A percentile compares a stretch with the other conserved stretches of the same genome.
These are phyloP conservation scores for Parotia lawesii DNA, from an alignment of 2,113 vertebrate species.

Conservation along the genomic window DNA sequence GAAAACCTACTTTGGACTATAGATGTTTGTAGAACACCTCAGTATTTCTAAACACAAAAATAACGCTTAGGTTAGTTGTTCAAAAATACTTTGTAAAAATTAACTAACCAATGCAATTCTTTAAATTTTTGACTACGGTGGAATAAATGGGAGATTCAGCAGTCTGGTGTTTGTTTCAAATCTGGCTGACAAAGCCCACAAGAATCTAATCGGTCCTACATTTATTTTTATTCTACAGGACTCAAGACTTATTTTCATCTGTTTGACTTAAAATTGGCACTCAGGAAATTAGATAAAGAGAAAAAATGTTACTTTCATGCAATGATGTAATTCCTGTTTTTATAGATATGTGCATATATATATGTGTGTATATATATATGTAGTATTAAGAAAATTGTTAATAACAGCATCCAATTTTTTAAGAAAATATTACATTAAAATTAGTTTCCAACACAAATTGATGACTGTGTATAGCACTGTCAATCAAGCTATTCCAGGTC, in stretches of 20 bases:
- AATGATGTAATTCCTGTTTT: not conserved
- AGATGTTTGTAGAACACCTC: not conserved
- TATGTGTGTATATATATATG: not conserved
- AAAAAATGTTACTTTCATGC: not conserved
- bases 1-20: not conserved
- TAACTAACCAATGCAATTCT: not conserved
- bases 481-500: not conserved
- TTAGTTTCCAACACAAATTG: not conserved
- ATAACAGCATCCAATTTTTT: not conserved
- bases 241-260: not conserved
- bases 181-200: rapidly evolving
- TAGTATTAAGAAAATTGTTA: not conserved
- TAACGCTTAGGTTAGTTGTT: not conserved
- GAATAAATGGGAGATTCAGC: not conserved
- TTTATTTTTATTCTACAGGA: not conserved
- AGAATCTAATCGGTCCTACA: not conserved
- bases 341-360: not conserved
- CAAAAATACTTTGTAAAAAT: not conserved
- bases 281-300: not conserved
- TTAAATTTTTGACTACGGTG: not conserved
- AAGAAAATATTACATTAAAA: not conserved
- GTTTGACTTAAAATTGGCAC: not conserved
- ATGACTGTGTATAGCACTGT: not conserved
- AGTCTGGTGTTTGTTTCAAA: not conserved
- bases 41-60: not conserved